Base-by-base conservation (phyloP, 1,140 invertebrate species). In the Nixonia krombeini region DNA sequence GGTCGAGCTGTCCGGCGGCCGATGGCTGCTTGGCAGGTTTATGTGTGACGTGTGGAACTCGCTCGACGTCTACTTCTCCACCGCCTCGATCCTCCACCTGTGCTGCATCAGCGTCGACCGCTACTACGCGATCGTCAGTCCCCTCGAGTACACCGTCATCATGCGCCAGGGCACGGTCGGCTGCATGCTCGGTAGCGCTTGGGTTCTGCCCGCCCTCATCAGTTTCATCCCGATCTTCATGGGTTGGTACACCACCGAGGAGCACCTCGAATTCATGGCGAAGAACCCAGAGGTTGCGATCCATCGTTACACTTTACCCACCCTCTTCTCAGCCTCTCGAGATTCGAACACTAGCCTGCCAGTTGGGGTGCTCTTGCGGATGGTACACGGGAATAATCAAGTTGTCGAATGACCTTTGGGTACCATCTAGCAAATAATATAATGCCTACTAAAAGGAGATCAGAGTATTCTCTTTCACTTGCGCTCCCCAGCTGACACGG, bases 31-130 rank as follows among this genome's bases (percentile, higher is more conserved):
- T 78, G 93, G 94, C 0, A 87, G 90, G 70, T 88, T 92, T 63
- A 92, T 97, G 89, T 98, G 96, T 87, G 94, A 97, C 85, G 88
- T 97, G 59, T 98, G 94, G 90, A 97, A 96, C 82, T 95, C 94
- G 9, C 88, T 97, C 66, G 96, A 98, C 80, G 96, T 98, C 3
- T 94, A 98, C 74, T 98, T 97, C 80, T 96, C 94, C 23, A 98
- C 95, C 4, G 94, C 95, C 0, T 96, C 94, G 23, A 97, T 98
- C 31, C 86, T 98, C 3, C 96, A 98, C 83, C 87, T 98, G 4
- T 97, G 96, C 80, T 98, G 95, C 78, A 98, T 98, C 75, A 94
- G 92, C 45, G 93, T 97, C 16, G 96, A 98, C 80, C 87, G 96
- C 69, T 96, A 96, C 74, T 96, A 94, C 79, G 94, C 94, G 26